phyloP scores from a whole-genome alignment of 37 sponge, comb jelly and placozoan species.

The Geodia barretti region DNA sequence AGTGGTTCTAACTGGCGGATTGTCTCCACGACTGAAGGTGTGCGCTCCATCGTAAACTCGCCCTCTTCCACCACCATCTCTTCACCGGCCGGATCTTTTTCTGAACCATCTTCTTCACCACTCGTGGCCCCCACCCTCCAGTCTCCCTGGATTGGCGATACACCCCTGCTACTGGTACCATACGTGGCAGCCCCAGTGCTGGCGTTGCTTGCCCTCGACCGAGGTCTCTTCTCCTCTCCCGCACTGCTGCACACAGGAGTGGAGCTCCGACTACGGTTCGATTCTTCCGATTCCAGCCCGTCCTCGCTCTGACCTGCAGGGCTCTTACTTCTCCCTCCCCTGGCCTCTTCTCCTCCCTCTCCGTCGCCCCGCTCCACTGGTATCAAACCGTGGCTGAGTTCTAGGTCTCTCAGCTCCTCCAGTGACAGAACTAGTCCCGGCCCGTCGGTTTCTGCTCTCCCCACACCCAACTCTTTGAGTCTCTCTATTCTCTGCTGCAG shows the following conservation, averaged over 20 bases:
- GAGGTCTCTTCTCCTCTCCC: not conserved
- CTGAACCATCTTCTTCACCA: not conserved
- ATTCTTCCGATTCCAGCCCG: not conserved
- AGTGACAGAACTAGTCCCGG: not conserved
- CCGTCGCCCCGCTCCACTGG: not conserved
- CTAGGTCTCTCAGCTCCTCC: not conserved
- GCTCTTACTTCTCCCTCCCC: not conserved
- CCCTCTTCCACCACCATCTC: not conserved
- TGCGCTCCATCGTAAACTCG: not conserved
- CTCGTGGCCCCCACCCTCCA: no score
- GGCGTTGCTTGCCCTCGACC: not conserved
- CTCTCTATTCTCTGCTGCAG: constrained; percentile 5
- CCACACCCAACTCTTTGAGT: constrained; percentile 21
- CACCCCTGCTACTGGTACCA: no score
- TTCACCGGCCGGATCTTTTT: not conserved
- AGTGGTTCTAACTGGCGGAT: not conserved
- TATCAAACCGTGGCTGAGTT: not conserved
- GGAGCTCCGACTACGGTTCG: not conserved
- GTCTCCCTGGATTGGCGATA: no score
- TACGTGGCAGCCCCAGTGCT: not conserved
- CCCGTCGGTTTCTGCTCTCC: constrained; percentile 2
- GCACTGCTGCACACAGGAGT: not conserved
- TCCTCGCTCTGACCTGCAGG: not conserved
- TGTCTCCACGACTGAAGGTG: not conserved
- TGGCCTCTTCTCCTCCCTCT: not conserved